phyloP scores from a whole-genome alignment of 1,140 invertebrate genomes.

The Apis mellifera region Amel_HAv3.1 CM009934.2:8210001-8210500 shows the following conservation, averaged over 20 bases:
- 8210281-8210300: conserved; percentile 8
- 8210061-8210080: conserved; percentile 22
- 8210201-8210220: conserved; percentile 15
- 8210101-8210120: conserved; percentile 69
- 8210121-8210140: conserved; percentile 41
- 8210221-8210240: conserved; percentile 17
- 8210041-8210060: too few species aligned
- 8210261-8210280: conserved; percentile 15
- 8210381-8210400: neutral
- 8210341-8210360: neutral
- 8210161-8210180: conserved; percentile 30
- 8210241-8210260: conserved; percentile 7
- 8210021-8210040: conserved; percentile 4
- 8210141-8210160: conserved; percentile 40
- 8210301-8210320: neutral
- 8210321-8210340: conserved; percentile 7
- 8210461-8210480: too few species aligned
- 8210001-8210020: too few species aligned
- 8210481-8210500: too few species aligned
- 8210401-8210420: neutral
- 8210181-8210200: neutral
- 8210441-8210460: too few species aligned
- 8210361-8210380: neutral
- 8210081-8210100: conserved; percentile 59
- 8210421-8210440: neutral